Percentiles rank a stretch among this genome's conserved stretches.
phyloP scores from a whole-genome alignment of 53 echinoderm and acorn worm genomes.

The Temnopleurus reevesii region DNA sequence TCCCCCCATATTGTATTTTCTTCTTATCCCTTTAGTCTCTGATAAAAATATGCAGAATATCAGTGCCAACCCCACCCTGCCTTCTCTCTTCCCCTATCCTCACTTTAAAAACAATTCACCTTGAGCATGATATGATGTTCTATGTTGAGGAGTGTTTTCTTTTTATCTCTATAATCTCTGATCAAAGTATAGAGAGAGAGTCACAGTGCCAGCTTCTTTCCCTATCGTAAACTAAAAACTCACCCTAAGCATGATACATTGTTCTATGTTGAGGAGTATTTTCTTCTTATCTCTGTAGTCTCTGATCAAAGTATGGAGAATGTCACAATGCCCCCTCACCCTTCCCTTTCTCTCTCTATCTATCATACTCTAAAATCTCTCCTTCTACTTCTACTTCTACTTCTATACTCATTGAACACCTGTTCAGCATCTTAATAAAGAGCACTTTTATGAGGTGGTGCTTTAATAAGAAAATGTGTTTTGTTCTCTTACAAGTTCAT shows the following conservation, averaged over 20 bases:
- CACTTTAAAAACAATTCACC: slow-evolving; percentile 39
- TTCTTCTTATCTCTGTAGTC: slow-evolving; percentile 98
- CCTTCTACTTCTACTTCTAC: no score
- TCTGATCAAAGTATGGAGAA: slow-evolving; percentile 86
- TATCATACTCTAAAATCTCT: not conserved
- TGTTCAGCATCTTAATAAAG: no score
- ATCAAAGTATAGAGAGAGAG: slow-evolving; percentile 86
- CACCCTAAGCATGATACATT: slow-evolving; percentile 94
- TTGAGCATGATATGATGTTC: slow-evolving; percentile 93
- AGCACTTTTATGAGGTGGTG: no score
- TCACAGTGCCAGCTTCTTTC: slow-evolving; percentile 92
- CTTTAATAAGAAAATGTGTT: no score
- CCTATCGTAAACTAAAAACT: not conserved
- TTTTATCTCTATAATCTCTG: slow-evolving; percentile 92
- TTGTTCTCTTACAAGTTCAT: no score
- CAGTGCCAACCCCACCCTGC: slow-evolving; percentile 2
- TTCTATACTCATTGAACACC: no score
- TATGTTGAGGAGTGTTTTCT: slow-evolving; percentile 93
- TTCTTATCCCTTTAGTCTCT: slow-evolving; percentile 92
- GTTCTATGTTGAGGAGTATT: slow-evolving; percentile 93
- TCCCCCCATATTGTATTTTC: not conserved
- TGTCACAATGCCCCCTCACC: slow-evolving; percentile 88
- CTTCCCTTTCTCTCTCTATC: not conserved
- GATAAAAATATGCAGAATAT: slow-evolving; percentile 68
- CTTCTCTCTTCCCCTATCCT: not conserved